Evolutionary conservation across 1,140 invertebrate species (phyloP), one percentile per base, ranked within the genome.

Genomic region (Eurosta solidaginis): DNA sequence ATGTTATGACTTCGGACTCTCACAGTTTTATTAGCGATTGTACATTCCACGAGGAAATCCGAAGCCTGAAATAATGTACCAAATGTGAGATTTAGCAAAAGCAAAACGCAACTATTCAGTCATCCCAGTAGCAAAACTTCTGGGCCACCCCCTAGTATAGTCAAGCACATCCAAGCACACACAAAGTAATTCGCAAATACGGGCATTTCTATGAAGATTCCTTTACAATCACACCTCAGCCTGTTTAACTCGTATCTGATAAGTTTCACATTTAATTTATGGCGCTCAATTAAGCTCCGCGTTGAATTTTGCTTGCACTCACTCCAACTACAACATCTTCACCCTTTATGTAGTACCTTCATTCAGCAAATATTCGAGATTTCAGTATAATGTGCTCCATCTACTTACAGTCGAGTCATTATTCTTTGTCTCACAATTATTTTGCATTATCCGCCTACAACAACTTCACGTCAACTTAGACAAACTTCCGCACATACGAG

Each of bases 261-360:
- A 74, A 63, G 52, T 78, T 78, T 78, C 33, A 76, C 49, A 59
- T 78, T 78, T 78, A 76, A 78, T 78, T 78, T 78, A 78, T 78
- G 74, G 52, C 78, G 74, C 78, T 76, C 74, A 78, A 78, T 78
- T 78, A 78, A 76, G 74, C 42, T 45, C 44, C 27, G n/a, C 59
- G 27, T 68, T 68, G 59, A 68, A 68, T 68, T n/a, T 68, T 68
- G 33, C 33, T 68, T 68, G 22, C 33, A 40, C 59, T 20, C 29
- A 20, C 22, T 33, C 40, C 59, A 36, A 3, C 59, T n/a, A 9
- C n/a, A n/a, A n/a, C 59, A 6, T 40, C 29, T 36, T 45, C 44
- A 20, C 74, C 25, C 42, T 22, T 25, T n/a, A n/a, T n/a, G n/a
- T 4, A 4, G 45, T 47, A n/a, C 20, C 59, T 40, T 36, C 59